Evolutionary conservation across 2,113 vertebrate genomes (phyloP), one percentile per base, ranked within the genome.

Genomic region (Phaethornis superciliosus): DNA sequence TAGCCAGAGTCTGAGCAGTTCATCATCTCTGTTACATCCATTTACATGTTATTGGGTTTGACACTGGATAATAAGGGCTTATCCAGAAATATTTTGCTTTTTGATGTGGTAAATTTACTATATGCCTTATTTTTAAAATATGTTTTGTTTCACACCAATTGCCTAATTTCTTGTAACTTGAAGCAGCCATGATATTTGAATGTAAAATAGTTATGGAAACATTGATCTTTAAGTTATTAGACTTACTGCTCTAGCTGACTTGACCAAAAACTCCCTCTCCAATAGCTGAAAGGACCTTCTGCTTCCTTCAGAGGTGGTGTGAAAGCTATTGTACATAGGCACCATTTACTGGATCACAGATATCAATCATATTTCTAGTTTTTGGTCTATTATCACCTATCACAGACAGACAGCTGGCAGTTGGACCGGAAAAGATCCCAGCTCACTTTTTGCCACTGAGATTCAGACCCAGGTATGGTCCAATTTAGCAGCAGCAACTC

Each of bases 1-100:
- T 88, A 95, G 71, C 37, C 37, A 70, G 94, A 85, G 71, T 70
- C 60, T 82, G 55, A 89, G 71, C 54, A 67, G 74, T 74, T 91
- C 44, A 60, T 89, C 76, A 76, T 80, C 42, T 80, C 81, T 35
- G 37, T 64, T 88, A 75, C 19, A n/a, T 55, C 94, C 32, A 81
- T 90, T 94, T 89, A 88, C 35, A 56, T 54, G 40, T 21, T 64
- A 35, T 40, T 65, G n/a, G 44, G 78, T 58, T 93, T 85, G 68
- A 85, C 60, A 33, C 27, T 69, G 44, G 77, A 71, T 94, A 93
- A 81, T 75, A 79, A 90, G 54, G 54, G 65, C 42, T 92, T 60
- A 90, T 72, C 46, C 65, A 92, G 69, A 54, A 86, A 81, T 52
- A 79, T 8, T 65, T 89, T 30, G 63, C 15, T 85, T 94, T 95